A percentile compares a stretch with the other conserved stretches of the same genome.
Evolutionary conservation across 2,113 vertebrate species (phyloP).

Genomic region (Plecotus auritus): DNA sequence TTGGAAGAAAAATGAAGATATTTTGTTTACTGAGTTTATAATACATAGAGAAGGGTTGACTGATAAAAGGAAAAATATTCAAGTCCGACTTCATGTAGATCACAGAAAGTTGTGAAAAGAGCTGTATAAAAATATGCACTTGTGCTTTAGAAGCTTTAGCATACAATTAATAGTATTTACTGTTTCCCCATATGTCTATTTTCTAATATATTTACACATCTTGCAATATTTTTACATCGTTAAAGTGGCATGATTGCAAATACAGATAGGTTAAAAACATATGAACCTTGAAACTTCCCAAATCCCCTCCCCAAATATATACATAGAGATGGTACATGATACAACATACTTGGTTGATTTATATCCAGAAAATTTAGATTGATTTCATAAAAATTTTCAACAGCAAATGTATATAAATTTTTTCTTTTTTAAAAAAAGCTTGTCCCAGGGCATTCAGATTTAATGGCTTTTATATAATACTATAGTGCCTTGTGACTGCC

Average conservation of each 20-base stretch:
- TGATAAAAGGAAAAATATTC: slow-evolving; percentile 57
- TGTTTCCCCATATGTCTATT: slow-evolving; percentile 41
- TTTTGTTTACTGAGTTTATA: slow-evolving; percentile 45
- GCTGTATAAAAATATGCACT: slow-evolving; percentile 81
- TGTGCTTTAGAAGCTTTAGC: slow-evolving; percentile 80
- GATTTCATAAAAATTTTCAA: slow-evolving; percentile 73
- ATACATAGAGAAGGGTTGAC: slow-evolving; percentile 48
- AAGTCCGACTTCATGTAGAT: slow-evolving; percentile 65
- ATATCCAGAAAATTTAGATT: slow-evolving; percentile 63
- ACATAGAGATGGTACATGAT: slow-evolving; percentile 15
- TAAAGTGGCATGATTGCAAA: slow-evolving; percentile 50
- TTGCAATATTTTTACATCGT: slow-evolving; percentile 51
- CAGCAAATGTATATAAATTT: slow-evolving; percentile 74
- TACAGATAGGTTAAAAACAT: slow-evolving; percentile 57
- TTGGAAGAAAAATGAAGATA: slow-evolving; percentile 60
- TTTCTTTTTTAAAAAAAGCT: slow-evolving; percentile 54
- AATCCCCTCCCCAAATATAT: slow-evolving; percentile 24
- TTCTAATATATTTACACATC: slow-evolving; percentile 70
- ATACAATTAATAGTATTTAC: slow-evolving; percentile 68
- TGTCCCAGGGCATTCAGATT: slow-evolving; percentile 53
- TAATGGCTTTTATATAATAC: slow-evolving; percentile 68
- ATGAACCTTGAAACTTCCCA: slow-evolving; percentile 45
- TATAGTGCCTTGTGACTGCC: slow-evolving; percentile 28
- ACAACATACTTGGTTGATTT: slow-evolving; percentile 50
- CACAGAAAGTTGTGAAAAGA: slow-evolving; percentile 72